Conservation (phyloP, 2,888 invertebrate genomes). For the Xylophagus ater region DNA sequence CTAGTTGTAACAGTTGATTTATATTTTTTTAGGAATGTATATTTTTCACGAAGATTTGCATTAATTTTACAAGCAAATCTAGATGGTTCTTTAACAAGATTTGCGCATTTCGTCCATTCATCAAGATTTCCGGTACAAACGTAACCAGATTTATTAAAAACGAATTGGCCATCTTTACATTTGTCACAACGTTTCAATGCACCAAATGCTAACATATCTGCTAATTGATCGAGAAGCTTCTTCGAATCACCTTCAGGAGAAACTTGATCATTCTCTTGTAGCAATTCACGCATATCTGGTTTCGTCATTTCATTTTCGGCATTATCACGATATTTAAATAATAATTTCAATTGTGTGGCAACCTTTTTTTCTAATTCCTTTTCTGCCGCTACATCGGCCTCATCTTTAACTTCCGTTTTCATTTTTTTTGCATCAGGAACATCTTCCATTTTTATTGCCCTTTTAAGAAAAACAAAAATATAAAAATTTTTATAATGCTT, state of each 20-base stretch:
- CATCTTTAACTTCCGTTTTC: slow-evolving; percentile 51
- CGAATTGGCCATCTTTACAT: slow-evolving; percentile 64
- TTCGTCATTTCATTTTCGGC: slow-evolving; percentile 49
- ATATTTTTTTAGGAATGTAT: slow-evolving; percentile 48
- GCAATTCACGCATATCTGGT: slow-evolving; percentile 48
- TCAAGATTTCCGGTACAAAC: slow-evolving; percentile 59
- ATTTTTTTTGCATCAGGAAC: slow-evolving; percentile 54
- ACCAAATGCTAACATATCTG: slow-evolving; percentile 86
- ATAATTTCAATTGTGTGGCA: slow-evolving; percentile 26
- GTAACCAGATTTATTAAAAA: slow-evolving; percentile 64
- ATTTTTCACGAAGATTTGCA: slow-evolving; percentile 43
- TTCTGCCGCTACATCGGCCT: slow-evolving; percentile 43
- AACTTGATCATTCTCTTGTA: slow-evolving; percentile 62
- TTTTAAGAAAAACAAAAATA: slow-evolving; percentile 10
- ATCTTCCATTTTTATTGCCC: slow-evolving; percentile 41
- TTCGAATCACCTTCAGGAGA: slow-evolving; percentile 54
- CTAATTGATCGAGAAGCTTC: slow-evolving; percentile 51
- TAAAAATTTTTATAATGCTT: not conserved
- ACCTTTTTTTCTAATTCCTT: slow-evolving; percentile 46
- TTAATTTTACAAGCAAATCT: slow-evolving; percentile 61
- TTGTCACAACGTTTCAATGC: slow-evolving; percentile 62
- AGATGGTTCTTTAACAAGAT: slow-evolving; percentile 58
- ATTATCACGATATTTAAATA: slow-evolving; percentile 53
- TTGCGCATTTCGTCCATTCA: slow-evolving; percentile 84
- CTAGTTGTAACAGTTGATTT: slow-evolving; percentile 49